Percentiles rank a stretch among this genome's conserved stretches.
Evolutionary conservation across 2,797 vertebrate species (phyloP).

Genomic region (Clamator glandarius): DNA sequence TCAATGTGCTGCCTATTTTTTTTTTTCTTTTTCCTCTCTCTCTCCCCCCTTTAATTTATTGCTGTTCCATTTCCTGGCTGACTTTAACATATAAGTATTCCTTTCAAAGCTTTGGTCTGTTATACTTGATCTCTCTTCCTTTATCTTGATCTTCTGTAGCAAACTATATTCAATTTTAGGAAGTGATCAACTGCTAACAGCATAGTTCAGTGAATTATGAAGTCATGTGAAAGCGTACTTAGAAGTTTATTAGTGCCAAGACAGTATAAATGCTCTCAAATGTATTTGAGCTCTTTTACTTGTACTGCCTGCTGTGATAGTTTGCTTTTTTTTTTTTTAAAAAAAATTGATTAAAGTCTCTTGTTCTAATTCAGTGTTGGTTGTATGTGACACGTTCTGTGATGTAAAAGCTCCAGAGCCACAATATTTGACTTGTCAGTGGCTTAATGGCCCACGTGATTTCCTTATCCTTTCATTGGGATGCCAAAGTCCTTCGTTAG

Average conservation of each 20-base stretch:
- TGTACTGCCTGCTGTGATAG: not conserved
- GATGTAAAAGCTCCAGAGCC: not conserved
- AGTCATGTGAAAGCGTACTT: not conserved
- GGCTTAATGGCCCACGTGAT: not conserved
- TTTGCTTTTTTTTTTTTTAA: not conserved
- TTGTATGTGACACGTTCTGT: not conserved
- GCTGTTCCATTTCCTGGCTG: not conserved
- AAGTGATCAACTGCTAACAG: not conserved
- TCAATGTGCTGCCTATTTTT: not conserved
- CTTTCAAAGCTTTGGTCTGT: not conserved
- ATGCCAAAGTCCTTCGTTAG: not conserved
- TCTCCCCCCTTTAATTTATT: not conserved
- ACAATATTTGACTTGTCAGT: not conserved
- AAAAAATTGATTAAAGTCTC: not conserved
- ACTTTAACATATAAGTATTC: not conserved
- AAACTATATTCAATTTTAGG: not conserved
- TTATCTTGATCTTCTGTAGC: not conserved
- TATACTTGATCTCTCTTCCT: not conserved
- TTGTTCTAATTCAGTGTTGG: not conserved
- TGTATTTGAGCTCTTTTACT: not conserved
- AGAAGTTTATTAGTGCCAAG: not conserved
- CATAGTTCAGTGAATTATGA: not conserved
- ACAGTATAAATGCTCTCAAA: not conserved
- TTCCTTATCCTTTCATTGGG: not conserved
- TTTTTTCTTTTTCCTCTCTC: too few species aligned